Evolutionary conservation across 2,888 invertebrate genomes (phyloP), one percentile per base, ranked within the genome.

Genomic region (Melieria crassipennis): DNA sequence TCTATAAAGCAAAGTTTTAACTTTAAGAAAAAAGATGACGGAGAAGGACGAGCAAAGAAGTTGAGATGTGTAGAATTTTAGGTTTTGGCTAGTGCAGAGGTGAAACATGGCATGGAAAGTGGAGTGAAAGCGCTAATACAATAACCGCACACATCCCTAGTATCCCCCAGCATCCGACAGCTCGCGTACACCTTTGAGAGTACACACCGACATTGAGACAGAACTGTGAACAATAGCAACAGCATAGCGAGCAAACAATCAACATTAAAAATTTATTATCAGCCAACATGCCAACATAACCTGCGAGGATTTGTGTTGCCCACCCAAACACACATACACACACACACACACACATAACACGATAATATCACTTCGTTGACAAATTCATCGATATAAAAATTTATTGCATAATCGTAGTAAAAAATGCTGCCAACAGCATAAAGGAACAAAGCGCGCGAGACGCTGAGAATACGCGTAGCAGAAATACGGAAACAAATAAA

Each of bases 311-410:
- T 30, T 30, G 30, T 30, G 30, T 30, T 30, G 30, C 30, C 50
- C 43, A 13, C 47, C 11, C 4, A 4, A 60, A 10, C 13, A 63
- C 16, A 63, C 48, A 62, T 5, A 4, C 6, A 7, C 13, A 30
- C n/a, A 45, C 47, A 62, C 3, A 30, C 13, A 46, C 3, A 16
- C 47, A 43, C 47, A 42, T 7, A 11, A 10, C 30, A 47, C 46
- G 48, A 48, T 45, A 30, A 30, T 30, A 30, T 30, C 30, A 63
- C 10, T 46, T 43, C n/a, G 64, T 57, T 71, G 71, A 67, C 67
- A 71, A 71, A 71, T 71, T 67, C 52, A 67, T 71, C 67, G 57
- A 67, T 63, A 67, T 63, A 63, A 67, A 67, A 71, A 71, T 67
- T 66, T 71, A 71, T 71, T 64, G 63, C 67, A 50, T 30, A 50